Conservation (phyloP, 2,797 vertebrate genomes). For the Periparus ater region DNA sequence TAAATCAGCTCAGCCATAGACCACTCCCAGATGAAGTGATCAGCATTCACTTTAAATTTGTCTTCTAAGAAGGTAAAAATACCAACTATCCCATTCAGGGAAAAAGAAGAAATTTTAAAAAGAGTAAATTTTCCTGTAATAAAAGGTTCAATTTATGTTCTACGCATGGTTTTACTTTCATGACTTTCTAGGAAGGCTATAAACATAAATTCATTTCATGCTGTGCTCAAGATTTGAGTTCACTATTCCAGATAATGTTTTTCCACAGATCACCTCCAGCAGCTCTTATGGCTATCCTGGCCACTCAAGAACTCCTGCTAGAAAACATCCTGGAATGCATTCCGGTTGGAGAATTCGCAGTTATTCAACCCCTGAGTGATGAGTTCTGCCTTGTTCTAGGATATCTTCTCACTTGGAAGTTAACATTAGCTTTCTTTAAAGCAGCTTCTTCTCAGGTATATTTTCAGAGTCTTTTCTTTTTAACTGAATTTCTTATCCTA, state of each 20-base stretch:
- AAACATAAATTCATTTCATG: not conserved
- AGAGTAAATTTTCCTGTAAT: not conserved
- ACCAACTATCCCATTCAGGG: not conserved
- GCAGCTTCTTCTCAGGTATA: conserved; percentile 93
- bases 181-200: not conserved
- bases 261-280: conserved; percentile 88
- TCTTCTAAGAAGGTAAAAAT: not conserved
- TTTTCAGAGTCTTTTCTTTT: not conserved
- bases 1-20: not conserved
- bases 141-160: not conserved
- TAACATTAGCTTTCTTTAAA: conserved; percentile 93
- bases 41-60: not conserved
- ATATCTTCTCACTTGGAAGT: conserved; percentile 96
- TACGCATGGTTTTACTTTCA: not conserved
- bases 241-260: not conserved
- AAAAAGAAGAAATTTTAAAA: not conserved
- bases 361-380: conserved; percentile 87
- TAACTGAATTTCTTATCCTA: not conserved
- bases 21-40: not conserved
- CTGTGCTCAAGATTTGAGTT: not conserved
- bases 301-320: conserved; percentile 87
- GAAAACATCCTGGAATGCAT: conserved; percentile 86
- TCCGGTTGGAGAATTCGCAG: conserved; percentile 91
- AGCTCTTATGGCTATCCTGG: conserved; percentile 87
- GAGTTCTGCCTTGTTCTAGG: conserved; percentile 93